Base-by-base conservation (phyloP, 2,797 vertebrate species). In the Babyrousa celebensis region DNA sequence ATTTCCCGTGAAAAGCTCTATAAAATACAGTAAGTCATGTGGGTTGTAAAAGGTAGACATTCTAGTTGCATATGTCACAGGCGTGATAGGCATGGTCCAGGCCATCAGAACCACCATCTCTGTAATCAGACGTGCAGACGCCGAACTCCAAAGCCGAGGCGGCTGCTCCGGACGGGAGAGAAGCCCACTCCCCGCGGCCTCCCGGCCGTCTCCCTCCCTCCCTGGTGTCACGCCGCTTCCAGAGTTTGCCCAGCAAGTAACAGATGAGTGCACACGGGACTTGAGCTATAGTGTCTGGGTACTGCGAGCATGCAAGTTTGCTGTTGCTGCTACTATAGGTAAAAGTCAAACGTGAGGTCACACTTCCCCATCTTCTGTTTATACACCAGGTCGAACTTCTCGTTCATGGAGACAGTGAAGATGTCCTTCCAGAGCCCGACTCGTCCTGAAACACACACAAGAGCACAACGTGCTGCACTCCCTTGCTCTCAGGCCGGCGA, bases 371-470 rank as follows among this genome's bases (percentile, higher is more conserved):
- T 99, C 99, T 99, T 99, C 99, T 99, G 99, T 97, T 99, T 99
- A 97, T 99, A 99, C 93, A 99, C 99, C 4, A 98, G 95, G 70
- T 99, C 99, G 86, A 99, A 99, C 98, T 99, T 99, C 97, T 99
- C 99, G 3, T 99, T 99, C 99, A 99, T 99, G 48, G 99, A 99
- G 96, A 99, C 99, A n/a, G 99, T 99, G 98, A 99, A 99, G 99
- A 99, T 98, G 97, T 99, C 99, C 98, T 99, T 99, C 99, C 99
- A 99, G 65, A 99, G 99, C 90, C 99, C 99, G 10, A 99, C 99
- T 63, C 99, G 98, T 96, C 99, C 99, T 99, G 98, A 60, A 98
- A 98, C 86, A 97, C 20, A 98, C 77, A 98, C 78, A 72, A 95
- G 58, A 96, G 82, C 75, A 92, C 9, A 74, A 92, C 7, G 0